A percentile compares a stretch with the other conserved stretches of the same genome.
Conservation (phyloP, 2,888 invertebrate genomes). For the Agrochola circellaris region DNA sequence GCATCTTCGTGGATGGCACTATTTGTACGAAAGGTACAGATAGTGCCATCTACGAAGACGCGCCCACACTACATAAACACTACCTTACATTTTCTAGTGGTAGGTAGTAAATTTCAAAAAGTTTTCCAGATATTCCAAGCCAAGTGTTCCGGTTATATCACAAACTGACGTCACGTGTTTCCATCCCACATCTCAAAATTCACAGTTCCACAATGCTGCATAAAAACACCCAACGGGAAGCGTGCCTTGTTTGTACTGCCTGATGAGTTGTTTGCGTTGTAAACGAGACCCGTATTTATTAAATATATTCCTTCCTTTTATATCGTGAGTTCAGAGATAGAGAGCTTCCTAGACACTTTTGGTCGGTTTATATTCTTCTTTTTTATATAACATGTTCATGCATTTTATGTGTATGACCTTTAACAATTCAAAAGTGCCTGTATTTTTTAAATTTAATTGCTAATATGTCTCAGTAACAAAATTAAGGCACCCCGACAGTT, state of each 20-base stretch:
- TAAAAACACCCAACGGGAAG: conserved; percentile 68
- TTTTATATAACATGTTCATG: neutral
- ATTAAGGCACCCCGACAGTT: too few species aligned
- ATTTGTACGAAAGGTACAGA: too few species aligned
- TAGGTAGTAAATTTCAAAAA: too few species aligned
- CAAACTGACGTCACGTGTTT: conserved; percentile 25
- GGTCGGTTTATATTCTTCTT: neutral
- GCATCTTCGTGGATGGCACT: too few species aligned
- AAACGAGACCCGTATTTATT: conserved; percentile 83
- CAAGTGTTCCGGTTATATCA: conserved; percentile 2
- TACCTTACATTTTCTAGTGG: too few species aligned
- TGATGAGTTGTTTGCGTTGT: conserved; percentile 86
- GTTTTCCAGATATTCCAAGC: neutral
- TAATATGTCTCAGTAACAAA: too few species aligned
- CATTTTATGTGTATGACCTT: too few species aligned
- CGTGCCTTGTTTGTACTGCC: conserved; percentile 79
- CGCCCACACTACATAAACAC: neutral
- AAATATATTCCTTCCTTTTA: conserved; percentile 69
- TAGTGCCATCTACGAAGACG: too few species aligned
- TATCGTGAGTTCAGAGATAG: conserved; percentile 47
- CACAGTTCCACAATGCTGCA: conserved; percentile 64
- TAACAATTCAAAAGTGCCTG: neutral
- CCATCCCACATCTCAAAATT: conserved; percentile 59
- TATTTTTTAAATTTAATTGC: too few species aligned
- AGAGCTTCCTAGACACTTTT: conserved; percentile 41